These are phyloP conservation scores for Malurus cyaneus DNA, from an alignment of 2,113 vertebrate genomes.

Conservation along the genomic window DNA sequence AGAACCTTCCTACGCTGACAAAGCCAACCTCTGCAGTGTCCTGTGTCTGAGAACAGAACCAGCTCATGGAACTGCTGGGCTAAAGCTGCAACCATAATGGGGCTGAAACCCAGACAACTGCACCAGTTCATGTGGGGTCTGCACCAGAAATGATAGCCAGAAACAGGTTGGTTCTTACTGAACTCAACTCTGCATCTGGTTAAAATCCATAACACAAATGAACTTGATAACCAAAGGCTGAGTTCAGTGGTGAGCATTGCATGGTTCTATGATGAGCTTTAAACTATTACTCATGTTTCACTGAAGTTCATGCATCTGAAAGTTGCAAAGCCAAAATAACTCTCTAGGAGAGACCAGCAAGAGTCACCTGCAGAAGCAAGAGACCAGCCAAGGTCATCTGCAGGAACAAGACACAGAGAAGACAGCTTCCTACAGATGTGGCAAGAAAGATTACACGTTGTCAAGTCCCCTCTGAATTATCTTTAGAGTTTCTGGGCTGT, in stretches of 20 bases:
- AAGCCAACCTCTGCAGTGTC: background rate
- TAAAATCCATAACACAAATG: background rate
- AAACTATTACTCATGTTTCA: background rate
- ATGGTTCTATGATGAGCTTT: background rate
- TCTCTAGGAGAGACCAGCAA: background rate
- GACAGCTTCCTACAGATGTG: background rate
- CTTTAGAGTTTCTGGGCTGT: background rate
- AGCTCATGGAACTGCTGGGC: background rate
- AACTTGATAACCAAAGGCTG: background rate
- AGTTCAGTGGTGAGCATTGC: background rate
- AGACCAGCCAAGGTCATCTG: background rate
- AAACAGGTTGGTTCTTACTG: background rate
- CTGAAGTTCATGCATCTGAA: background rate
- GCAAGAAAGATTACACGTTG: background rate
- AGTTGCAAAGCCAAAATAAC: background rate
- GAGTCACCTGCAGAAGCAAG: background rate
- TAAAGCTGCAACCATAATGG: accelerated
- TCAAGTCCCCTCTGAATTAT: background rate
- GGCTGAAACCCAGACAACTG: background rate
- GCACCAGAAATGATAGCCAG: background rate
- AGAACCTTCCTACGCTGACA: background rate
- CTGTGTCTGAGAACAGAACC: background rate
- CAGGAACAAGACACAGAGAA: background rate
- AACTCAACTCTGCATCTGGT: background rate
- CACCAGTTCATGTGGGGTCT: background rate